Evolutionary conservation across 2,888 invertebrate genomes (phyloP).

Genomic region (Habrosyne pyritoides): DNA sequence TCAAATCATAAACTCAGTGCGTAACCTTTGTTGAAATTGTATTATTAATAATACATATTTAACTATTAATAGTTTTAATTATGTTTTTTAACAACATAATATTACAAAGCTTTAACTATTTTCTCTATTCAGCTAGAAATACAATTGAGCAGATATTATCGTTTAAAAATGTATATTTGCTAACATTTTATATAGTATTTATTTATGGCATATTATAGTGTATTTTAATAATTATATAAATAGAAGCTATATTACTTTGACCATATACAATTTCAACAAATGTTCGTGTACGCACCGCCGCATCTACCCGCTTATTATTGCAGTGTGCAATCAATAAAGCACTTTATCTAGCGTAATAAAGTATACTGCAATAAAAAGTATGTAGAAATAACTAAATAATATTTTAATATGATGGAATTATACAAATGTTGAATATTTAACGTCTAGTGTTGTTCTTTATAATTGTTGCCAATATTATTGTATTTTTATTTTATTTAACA

Average conservation of each 20-base stretch:
- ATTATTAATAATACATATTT: not conserved
- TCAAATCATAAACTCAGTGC: slow-evolving; percentile 18
- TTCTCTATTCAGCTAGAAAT: too few relatives aligned
- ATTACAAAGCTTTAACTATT: not conserved
- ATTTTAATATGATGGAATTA: slow-evolving; percentile 1
- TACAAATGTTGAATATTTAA: not conserved
- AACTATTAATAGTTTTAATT: not conserved
- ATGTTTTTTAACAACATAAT: not conserved
- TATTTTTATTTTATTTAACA: not conserved
- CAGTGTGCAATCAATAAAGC: not conserved
- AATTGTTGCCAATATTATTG: not conserved
- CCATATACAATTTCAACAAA: not conserved
- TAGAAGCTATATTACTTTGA: not conserved
- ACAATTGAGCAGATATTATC: too few relatives aligned
- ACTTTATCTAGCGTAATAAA: not conserved
- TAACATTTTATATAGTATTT: too few relatives aligned
- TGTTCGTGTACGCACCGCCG: not conserved
- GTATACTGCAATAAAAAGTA: not conserved
- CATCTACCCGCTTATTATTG: not conserved
- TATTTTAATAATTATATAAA: too few relatives aligned
- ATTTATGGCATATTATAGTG: too few relatives aligned
- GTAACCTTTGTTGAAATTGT: not conserved
- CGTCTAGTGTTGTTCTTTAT: not conserved
- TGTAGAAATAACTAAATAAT: not conserved
- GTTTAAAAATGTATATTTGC: too few relatives aligned